These are phyloP conservation scores for Dynastes tityus DNA, from an alignment of 2,888 invertebrate species.

Conservation along the genomic window DNA sequence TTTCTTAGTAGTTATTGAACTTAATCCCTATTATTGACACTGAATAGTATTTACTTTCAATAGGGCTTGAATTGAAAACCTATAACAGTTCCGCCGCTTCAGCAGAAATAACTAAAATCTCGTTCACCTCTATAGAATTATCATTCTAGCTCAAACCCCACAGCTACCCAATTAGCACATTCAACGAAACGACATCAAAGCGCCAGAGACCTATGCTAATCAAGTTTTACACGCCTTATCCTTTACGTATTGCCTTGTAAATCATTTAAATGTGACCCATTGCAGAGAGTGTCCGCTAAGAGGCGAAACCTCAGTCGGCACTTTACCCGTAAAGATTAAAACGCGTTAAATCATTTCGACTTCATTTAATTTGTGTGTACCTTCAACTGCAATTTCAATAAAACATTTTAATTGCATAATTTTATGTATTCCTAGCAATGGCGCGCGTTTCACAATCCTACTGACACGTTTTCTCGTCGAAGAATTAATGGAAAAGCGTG, in stretches of 20 bases:
- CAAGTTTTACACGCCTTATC: background rate
- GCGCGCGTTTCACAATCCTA: constrained; percentile 27
- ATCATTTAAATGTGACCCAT: constrained; percentile 3
- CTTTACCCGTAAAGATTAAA: background rate
- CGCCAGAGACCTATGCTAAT: background rate
- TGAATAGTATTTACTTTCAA: too few species aligned
- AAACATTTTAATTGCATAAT: constrained; percentile 19
- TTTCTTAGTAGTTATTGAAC: too few species aligned
- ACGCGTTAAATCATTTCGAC: background rate
- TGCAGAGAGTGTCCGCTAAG: background rate
- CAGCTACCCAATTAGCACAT: background rate
- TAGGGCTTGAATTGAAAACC: too few species aligned
- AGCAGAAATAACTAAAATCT: too few species aligned
- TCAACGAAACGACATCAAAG: background rate
- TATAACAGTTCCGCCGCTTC: too few species aligned
- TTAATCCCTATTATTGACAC: too few species aligned
- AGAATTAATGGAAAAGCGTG: constrained; percentile 31
- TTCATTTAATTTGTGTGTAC: background rate
- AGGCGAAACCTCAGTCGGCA: background rate
- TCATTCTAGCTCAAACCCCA: background rate
- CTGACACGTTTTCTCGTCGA: constrained; percentile 16
- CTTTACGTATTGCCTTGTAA: background rate
- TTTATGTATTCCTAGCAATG: constrained; percentile 46
- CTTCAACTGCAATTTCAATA: constrained; percentile 3
- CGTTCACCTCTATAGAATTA: background rate